Percentiles rank a stretch among this genome's conserved stretches.
Conservation (phyloP, 2,113 vertebrate species). For the Rhombomys opimus region DNA sequence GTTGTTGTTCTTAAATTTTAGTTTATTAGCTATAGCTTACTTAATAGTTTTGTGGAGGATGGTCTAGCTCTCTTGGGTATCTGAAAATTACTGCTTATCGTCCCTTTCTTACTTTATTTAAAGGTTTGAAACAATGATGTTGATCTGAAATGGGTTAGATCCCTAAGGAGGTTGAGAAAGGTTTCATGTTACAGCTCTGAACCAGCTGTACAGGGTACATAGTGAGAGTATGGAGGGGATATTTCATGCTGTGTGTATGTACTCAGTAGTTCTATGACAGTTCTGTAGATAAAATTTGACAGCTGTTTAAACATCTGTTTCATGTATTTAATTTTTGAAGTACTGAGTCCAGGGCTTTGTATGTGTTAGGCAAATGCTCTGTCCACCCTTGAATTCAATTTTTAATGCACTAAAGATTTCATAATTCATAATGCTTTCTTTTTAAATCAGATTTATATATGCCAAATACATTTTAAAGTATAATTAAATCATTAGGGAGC, state of each 20-base stretch:
- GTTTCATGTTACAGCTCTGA: neutral
- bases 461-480: constrained; percentile 22
- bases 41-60: constrained; percentile 42
- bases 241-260: neutral
- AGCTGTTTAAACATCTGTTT: neutral
- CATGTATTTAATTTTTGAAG: constrained; percentile 7
- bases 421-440: neutral
- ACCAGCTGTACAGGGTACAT: neutral
- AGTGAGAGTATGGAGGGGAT: neutral
- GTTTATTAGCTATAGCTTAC: neutral
- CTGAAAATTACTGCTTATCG: neutral
- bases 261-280: neutral
- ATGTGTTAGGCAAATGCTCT: neutral
- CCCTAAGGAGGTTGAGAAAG: neutral
- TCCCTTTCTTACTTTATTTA: neutral
- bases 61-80: neutral
- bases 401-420: neutral
- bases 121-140: constrained; percentile 26
- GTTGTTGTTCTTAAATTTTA: constrained; percentile 42
- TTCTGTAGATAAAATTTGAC: neutral
- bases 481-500: constrained; percentile 26
- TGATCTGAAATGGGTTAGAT: neutral
- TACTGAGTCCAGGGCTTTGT: neutral
- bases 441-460: constrained; percentile 42
- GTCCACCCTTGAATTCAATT: neutral